Evolutionary conservation across 2,113 vertebrate species (phyloP), one percentile per base, ranked within the genome.

Genomic region (Amphilophus citrinellus): DNA sequence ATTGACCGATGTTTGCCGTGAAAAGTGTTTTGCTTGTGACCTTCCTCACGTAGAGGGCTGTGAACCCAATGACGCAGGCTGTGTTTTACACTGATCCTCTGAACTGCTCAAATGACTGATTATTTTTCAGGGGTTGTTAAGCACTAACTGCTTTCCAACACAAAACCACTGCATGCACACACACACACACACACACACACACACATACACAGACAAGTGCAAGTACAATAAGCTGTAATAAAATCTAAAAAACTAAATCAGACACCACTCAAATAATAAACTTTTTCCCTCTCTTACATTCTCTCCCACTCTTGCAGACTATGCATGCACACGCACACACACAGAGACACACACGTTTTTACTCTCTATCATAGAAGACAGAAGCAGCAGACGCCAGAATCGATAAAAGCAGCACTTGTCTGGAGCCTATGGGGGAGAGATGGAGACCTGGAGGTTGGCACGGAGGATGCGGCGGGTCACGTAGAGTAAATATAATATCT

Each of bases 41-140:
- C 94, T 79, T 37, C 27, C 82, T 39, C 85, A 90, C 90, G 91
- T 87, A 89, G 80, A 90, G 87, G 94, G 88, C 86, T 27, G 80
- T 78, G 93, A 93, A 84, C 84, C 78, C 39, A 37, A 91, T 96
- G 95, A 95, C 90, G 95, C 92, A 93, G 86, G 79, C 35, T 61
- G 79, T 95, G 95, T 96, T 96, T 95, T 92, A 95, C 95, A 93
- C 88, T 57, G 61, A 80, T 88, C 81, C 90, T 65, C 87, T 94
- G 82, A 95, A 94, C 96, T 65, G 78, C 83, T 80, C 77, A 68
- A 56, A 88, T 91, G 88, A 95, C 89, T 91, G 86, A 93, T 94
- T 92, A 88, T 93, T 94, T 93, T 87, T 89, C 84, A 84, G 63
- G 82, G 80, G 75, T 78, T 83, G 86, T 93, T 94, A 94, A 95